Conservation (phyloP, 2,888 invertebrate genomes). For the Halocaridina rubra region DNA sequence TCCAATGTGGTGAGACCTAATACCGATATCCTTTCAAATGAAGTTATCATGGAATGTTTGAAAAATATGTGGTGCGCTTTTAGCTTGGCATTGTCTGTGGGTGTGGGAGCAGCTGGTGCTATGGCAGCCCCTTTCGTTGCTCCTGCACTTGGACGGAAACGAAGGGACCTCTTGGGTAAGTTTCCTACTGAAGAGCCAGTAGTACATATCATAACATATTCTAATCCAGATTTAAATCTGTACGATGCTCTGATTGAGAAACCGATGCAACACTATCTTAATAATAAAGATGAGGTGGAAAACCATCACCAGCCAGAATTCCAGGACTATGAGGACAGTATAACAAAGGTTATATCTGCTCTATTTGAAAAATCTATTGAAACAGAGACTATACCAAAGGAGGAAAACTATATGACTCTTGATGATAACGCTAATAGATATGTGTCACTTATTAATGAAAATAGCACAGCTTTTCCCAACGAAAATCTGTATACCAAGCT, state of each 20-base stretch:
- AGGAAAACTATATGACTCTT: neutral
- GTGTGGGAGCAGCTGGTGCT: slow-evolving; percentile 27
- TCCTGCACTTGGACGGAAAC: slow-evolving; percentile 26
- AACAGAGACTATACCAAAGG: no score
- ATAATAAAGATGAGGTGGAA: neutral
- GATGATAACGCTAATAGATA: no score
- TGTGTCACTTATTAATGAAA: no score
- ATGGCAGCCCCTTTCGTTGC: slow-evolving; percentile 35
- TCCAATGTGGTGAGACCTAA: neutral
- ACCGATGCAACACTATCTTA: neutral
- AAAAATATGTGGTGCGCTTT: slow-evolving; percentile 38
- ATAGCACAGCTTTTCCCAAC: no score
- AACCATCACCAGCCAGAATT: neutral
- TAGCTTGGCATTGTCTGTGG: slow-evolving; percentile 36
- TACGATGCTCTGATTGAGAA: neutral
- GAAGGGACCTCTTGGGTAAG: neutral
- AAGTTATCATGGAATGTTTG: slow-evolving; percentile 3
- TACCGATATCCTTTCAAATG: neutral
- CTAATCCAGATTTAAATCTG: neutral
- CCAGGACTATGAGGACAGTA: no score
- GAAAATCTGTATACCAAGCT: neutral
- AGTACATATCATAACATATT: neutral
- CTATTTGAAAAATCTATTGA: no score
- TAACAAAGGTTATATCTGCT: neutral
- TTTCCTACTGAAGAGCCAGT: neutral